phyloP scores from a whole-genome alignment of 1,140 invertebrate genomes.

The Pantala flavescens region DNA sequence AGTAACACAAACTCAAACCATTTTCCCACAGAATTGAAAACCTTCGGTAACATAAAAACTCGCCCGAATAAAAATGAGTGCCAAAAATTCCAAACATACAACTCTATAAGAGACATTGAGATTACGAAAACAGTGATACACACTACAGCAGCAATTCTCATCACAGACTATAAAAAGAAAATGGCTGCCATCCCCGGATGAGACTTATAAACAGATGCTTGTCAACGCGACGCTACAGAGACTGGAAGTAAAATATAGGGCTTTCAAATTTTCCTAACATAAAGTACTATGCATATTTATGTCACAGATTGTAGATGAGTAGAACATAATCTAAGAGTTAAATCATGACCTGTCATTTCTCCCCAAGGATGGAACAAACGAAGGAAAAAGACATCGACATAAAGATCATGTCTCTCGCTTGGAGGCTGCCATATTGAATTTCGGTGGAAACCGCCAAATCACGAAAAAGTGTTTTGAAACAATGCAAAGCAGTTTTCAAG shows the following conservation, averaged over 20 bases:
- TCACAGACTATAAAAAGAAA: slow-evolving; percentile 13
- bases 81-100: too few species aligned
- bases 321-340: background rate
- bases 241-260: background rate
- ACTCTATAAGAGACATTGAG: too few species aligned
- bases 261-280: slow-evolving; percentile 4
- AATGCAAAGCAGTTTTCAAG: background rate
- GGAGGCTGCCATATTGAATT: slow-evolving; percentile 39
- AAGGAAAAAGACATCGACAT: background rate
- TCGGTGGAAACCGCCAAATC: slow-evolving; percentile 21
- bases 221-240: slow-evolving; percentile 21
- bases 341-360: background rate
- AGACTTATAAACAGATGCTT: slow-evolving; percentile 22
- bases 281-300: background rate
- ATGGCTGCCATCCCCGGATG: slow-evolving; percentile 14
- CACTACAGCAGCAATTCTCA: background rate
- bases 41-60: too few species aligned
- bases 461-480: background rate
- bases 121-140: too few species aligned
- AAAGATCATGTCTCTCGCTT: slow-evolving; percentile 32
- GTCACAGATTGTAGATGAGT: background rate
- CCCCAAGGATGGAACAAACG: background rate
- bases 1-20: too few species aligned
- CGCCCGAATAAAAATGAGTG: too few species aligned
- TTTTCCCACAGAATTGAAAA: too few species aligned